Conservation (phyloP, 92 coral and sea anemone species). For the Umimayanthus chanpuru region DNA sequence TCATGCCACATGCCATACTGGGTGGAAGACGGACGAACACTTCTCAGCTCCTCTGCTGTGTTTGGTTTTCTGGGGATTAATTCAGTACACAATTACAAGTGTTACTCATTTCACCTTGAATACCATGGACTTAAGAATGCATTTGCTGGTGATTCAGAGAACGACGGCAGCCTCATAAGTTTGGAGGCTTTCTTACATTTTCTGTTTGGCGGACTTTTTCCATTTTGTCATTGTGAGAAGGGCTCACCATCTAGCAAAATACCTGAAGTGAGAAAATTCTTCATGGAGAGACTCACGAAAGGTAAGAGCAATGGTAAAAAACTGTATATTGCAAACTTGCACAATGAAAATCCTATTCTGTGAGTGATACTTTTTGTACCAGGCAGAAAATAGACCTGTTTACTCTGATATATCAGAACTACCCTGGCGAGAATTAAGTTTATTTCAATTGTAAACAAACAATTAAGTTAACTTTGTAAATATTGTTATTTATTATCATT, state of each 20-base stretch:
- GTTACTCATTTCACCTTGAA: conserved; percentile 42
- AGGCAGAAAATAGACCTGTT: no score
- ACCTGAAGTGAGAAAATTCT: conserved; percentile 43
- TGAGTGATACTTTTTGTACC: no score
- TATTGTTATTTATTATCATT: no score
- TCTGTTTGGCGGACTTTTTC: conserved; percentile 37
- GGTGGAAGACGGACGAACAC: conserved; percentile 35
- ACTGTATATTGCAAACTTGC: no score
- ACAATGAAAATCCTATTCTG: no score
- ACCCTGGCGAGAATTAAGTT: no score
- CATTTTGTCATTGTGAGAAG: conserved; percentile 38
- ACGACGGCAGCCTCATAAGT: conserved; percentile 19
- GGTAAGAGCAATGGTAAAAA: not conserved
- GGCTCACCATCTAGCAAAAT: conserved; percentile 30
- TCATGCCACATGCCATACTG: conserved; percentile 46
- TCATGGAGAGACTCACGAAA: conserved; percentile 37
- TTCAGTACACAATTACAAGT: conserved; percentile 22
- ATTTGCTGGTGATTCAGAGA: conserved; percentile 31
- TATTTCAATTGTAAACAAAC: no score
- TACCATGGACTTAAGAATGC: conserved; percentile 44
- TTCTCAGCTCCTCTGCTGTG: conserved; percentile 38
- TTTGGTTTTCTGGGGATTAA: conserved; percentile 28
- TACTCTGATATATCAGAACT: no score
- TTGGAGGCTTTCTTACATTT: conserved; percentile 39
- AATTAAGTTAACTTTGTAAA: no score